Conservation (phyloP, 2,113 vertebrate genomes). For the Chamaetylas fuelleborni region DNA sequence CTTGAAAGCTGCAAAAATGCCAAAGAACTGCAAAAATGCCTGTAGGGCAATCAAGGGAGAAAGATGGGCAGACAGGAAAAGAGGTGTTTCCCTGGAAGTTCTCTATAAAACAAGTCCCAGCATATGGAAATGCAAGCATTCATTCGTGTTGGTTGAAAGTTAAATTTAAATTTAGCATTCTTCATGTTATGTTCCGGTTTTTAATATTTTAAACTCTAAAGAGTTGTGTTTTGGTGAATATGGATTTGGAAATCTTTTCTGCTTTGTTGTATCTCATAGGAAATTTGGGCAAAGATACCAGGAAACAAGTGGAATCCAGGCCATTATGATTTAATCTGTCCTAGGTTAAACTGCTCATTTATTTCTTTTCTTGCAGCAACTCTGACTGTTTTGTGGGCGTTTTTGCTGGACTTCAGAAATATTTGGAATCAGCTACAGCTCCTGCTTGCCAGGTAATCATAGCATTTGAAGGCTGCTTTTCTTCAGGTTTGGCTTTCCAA, state of each 20-base stretch:
- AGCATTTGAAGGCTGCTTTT: not conserved
- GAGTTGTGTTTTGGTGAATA: not conserved
- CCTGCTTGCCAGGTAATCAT: not conserved
- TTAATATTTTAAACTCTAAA: not conserved
- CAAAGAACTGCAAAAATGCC: not conserved
- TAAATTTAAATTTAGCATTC: not conserved
- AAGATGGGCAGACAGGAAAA: not conserved
- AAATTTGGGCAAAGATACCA: not conserved
- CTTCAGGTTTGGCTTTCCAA: not conserved
- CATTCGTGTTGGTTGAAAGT: not conserved
- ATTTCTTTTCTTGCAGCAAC: not conserved
- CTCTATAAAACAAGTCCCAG: not conserved
- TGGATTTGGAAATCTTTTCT: not conserved
- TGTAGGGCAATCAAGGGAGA: not conserved
- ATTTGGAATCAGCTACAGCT: not conserved
- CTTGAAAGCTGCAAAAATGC: not conserved
- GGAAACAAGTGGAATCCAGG: not conserved
- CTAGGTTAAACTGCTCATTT: not conserved
- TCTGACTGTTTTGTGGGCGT: not conserved
- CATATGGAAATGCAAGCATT: accelerated
- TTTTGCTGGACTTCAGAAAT: not conserved
- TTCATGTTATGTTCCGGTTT: accelerated
- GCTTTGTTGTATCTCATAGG: not conserved
- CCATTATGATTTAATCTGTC: not conserved
- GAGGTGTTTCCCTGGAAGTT: not conserved